These are phyloP conservation scores for Camponotus floridanus DNA, from an alignment of 1,140 invertebrate genomes.

Conservation along the genomic window DNA sequence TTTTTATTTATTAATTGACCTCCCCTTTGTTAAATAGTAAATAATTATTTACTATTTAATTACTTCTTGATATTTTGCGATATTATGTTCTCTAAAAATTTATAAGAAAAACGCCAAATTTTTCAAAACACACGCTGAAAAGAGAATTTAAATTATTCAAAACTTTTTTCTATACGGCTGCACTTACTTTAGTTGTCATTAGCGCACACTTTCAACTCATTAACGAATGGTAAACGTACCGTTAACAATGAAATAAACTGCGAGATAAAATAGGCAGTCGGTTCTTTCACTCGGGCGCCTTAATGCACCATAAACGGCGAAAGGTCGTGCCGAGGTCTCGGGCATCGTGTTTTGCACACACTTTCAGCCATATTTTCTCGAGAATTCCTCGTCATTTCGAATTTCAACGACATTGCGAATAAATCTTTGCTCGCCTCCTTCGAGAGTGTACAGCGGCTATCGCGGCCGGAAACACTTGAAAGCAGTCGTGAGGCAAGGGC, in stretches of 20 bases:
- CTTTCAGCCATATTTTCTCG: constrained; percentile 50
- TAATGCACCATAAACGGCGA: constrained; percentile 46
- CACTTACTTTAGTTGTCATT: constrained; percentile 37
- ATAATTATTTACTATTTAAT: not conserved
- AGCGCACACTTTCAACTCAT: constrained; percentile 37
- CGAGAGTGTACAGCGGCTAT: constrained; percentile 43
- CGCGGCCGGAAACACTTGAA: constrained; percentile 54
- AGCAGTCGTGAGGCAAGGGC: not conserved
- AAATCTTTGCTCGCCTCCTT: constrained; percentile 45
- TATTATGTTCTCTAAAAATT: not conserved
- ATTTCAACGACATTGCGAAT: constrained; percentile 52
- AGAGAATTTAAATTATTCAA: not conserved
- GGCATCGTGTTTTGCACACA: constrained; percentile 30
- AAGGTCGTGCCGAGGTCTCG: constrained; percentile 14
- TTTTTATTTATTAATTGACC: not conserved
- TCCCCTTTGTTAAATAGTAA: not conserved
- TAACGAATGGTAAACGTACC: constrained; percentile 45
- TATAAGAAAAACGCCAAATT: not conserved
- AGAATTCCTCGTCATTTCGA: constrained; percentile 49
- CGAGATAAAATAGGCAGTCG: constrained; percentile 46
- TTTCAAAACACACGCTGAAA: not conserved
- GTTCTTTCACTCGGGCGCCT: constrained; percentile 24
- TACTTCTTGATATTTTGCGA: not conserved
- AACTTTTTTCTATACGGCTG: constrained; percentile 1
- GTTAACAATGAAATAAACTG: constrained; percentile 51